Conservation (phyloP, 2,888 invertebrate genomes). For the Baronia brevicornis region DNA sequence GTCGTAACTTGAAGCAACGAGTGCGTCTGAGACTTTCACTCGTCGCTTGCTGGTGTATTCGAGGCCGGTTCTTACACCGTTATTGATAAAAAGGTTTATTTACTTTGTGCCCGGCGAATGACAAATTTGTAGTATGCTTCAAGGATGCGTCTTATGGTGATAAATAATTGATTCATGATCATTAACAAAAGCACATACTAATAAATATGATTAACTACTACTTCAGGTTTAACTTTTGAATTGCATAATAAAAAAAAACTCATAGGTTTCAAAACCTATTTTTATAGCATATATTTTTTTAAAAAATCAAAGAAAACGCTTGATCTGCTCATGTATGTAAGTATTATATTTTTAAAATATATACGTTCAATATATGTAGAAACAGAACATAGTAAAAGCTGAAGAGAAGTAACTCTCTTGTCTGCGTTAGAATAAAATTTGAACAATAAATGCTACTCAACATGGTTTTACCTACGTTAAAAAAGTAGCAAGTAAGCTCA, state of each 20-base stretch:
- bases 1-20: slow-evolving; percentile 45
- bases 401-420: no score
- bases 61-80: slow-evolving; percentile 62
- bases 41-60: slow-evolving; percentile 44
- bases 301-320: no score
- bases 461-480: no score
- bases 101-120: slow-evolving; percentile 36
- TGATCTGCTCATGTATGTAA: no score
- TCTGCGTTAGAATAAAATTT: no score
- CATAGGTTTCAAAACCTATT: no score
- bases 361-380: no score
- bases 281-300: no score
- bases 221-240: not conserved
- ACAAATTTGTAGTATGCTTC: slow-evolving; percentile 21
- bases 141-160: slow-evolving; percentile 10
- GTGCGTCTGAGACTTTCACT: slow-evolving; percentile 71
- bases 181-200: slow-evolving; percentile 15
- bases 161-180: slow-evolving; percentile 15
- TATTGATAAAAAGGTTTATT: slow-evolving; percentile 57
- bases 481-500: no score
- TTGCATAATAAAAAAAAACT: not conserved
- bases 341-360: no score
- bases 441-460: no score
- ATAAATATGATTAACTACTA: slow-evolving; percentile 6
- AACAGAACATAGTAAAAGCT: no score